phyloP scores from a whole-genome alignment of 2,113 vertebrate species.

The Plecotus auritus region DNA sequence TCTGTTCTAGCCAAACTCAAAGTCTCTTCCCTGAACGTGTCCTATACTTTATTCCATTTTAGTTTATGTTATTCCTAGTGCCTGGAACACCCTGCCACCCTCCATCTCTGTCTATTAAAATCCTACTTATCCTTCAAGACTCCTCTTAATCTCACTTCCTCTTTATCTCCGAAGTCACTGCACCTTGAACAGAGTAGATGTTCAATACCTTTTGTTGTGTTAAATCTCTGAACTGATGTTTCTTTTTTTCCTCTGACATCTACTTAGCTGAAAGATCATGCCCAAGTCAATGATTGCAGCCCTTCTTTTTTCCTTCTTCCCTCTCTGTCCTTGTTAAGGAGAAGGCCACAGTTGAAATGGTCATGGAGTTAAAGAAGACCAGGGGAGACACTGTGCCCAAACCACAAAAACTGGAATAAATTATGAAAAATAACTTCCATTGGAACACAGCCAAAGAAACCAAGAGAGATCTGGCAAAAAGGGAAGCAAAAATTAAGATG shows the following conservation, averaged over 20 bases:
- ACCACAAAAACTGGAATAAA: neutral
- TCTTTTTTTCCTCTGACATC: neutral
- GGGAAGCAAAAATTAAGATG: slow-evolving; percentile 6
- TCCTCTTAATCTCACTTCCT: slow-evolving; percentile 4
- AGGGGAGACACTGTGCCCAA: neutral
- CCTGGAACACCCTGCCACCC: neutral
- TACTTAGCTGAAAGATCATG: neutral
- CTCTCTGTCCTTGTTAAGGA: neutral
- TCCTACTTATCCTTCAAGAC: neutral
- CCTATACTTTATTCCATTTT: neutral
- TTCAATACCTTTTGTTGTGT: neutral
- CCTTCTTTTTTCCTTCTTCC: neutral
- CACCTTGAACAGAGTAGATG: neutral
- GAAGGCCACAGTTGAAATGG: neutral
- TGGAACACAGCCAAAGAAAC: neutral
- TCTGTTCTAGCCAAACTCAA: neutral
- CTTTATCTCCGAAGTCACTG: neutral
- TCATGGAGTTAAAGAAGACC: neutral
- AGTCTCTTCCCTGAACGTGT: neutral
- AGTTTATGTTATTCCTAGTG: neutral
- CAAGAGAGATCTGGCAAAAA: slow-evolving; percentile 9
- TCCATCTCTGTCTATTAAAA: slow-evolving; percentile 13
- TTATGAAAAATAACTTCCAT: neutral
- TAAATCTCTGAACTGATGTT: neutral
- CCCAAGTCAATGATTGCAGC: neutral